Base-by-base conservation (phyloP, 2,113 vertebrate species). In the Nesospiza acunhae region DNA sequence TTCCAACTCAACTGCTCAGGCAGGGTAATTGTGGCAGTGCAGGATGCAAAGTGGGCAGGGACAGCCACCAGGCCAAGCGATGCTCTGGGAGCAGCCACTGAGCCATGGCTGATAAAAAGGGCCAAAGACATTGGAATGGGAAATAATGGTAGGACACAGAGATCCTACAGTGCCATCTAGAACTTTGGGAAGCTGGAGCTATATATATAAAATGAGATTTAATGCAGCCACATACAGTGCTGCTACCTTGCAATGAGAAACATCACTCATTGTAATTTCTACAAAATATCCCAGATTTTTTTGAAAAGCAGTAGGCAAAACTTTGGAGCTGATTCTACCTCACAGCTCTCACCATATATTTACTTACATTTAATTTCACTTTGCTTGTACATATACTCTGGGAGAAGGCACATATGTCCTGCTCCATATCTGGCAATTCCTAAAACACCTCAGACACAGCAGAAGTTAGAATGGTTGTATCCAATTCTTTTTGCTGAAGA, bases 141-240 rank as follows among this genome's bases (percentile, higher is more conserved):
- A 87, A 73, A 49, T 33, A 27, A 5, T 12, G 28, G 44, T 35
- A 10, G 42, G 52, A 53, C 37, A 53, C 23, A 52, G 42, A 23
- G 59, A 28, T 39, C 19, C 15, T 11, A 15, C 0, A 0, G 31
- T 60, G 44, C 37, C 15, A 21, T 35, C 16, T 27, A 13, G 41
- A 78, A 23, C 14, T 53, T n/a, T 17, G 50, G 37, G 58, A 52
- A 80, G 41, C 44, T 68, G 52, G 13, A 49, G n/a, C 21, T 33
- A 0, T 11, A 6, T 4, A 17, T 39, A 16, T 37, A 35, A 89
- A 62, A 74, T 41, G 14, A 8, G 4, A 47, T 33, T 66, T 37
- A 66, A 67, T 63, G 26, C 37, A 73, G 11, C 13, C 53, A 56
- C 9, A 15, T n/a, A 13, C 26, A 73, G 15, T 37, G 39, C 58